Evolutionary conservation across 2,113 vertebrate species (phyloP), one percentile per base, ranked within the genome.

Genomic region (Petrocephalus zakoni): DNA sequence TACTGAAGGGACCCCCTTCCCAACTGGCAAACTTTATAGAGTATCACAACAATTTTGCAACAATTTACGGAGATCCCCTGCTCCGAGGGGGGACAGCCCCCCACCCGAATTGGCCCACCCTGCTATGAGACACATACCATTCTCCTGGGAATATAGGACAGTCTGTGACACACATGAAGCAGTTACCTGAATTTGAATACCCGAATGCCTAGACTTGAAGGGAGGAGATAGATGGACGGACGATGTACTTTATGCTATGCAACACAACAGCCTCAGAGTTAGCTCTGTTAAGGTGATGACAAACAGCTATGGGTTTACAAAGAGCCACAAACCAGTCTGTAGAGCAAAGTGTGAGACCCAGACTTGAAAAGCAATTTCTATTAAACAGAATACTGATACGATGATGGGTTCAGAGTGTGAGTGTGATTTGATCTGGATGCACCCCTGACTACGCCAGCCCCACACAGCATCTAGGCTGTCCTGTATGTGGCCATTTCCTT

Each of bases 401-500:
- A 19, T 37, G 68, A 75, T 19, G 6, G 13, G 64, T n/a, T 72
- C 9, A 5, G 68, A 15, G 15, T 78, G 34, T 37, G 72, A 78
- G 15, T 78, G 34, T 78, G 72, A 78, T 78, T 78, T 78, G 72
- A 78, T 17, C 72, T 42, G 72, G 37, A 78, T 2, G 19, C 34
- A 78, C 37, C 34, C 29, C 29, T 78, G 34, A 78, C 42, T 55
- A 19, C 13, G 17, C 17, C 11, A 55, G 53, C 11, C 53, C 17
- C 53, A 84, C 46, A 84, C 37, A 51, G 47, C 46, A 84, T n/a
- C n/a, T 25, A 8, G 37, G 10, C 46, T 83, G 34, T 83, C 81
- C 46, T 22, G 17, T 46, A 81, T 81, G 19, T 19, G 37, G 37
- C 37, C 5, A 58, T 88, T 82, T 91, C 90, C 87, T 90, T 52